Conservation (phyloP, 2,888 invertebrate genomes). For the Drosophila mayaguana region DNA sequence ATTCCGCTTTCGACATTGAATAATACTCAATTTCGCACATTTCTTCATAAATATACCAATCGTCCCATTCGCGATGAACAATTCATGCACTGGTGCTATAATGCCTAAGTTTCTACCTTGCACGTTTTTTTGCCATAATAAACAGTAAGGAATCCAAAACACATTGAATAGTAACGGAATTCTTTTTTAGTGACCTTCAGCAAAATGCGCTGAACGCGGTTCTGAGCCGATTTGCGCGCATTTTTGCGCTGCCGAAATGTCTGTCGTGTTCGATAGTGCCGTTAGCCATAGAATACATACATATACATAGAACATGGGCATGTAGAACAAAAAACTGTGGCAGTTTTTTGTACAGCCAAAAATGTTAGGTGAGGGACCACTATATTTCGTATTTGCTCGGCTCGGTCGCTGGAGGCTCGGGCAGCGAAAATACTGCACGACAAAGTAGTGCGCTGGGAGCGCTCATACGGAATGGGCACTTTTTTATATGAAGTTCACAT, state of each 20-base stretch:
- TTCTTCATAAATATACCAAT: background rate
- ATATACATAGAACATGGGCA: too few relatives aligned
- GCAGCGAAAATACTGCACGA: too few relatives aligned
- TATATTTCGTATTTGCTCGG: too few relatives aligned
- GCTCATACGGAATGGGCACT: too few relatives aligned
- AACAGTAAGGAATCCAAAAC: background rate
- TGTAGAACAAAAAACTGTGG: too few relatives aligned
- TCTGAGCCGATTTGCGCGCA: background rate
- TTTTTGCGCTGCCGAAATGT: background rate
- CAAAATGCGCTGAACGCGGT: background rate
- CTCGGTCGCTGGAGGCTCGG: too few relatives aligned
- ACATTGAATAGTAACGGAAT: background rate
- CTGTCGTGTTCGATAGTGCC: too few relatives aligned
- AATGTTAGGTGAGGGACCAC: too few relatives aligned
- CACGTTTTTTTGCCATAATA: background rate
- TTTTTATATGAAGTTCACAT: too few relatives aligned
- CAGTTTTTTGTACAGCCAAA: too few relatives aligned
- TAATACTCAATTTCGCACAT: background rate
- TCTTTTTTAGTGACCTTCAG: background rate
- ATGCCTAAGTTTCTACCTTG: background rate
- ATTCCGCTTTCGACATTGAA: background rate
- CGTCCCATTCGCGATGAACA: background rate
- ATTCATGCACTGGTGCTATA: background rate
- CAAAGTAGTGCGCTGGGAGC: too few relatives aligned
- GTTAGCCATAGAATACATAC: too few relatives aligned